Conservation (phyloP, 2,113 vertebrate species). For the Desmodus rotundus region DNA sequence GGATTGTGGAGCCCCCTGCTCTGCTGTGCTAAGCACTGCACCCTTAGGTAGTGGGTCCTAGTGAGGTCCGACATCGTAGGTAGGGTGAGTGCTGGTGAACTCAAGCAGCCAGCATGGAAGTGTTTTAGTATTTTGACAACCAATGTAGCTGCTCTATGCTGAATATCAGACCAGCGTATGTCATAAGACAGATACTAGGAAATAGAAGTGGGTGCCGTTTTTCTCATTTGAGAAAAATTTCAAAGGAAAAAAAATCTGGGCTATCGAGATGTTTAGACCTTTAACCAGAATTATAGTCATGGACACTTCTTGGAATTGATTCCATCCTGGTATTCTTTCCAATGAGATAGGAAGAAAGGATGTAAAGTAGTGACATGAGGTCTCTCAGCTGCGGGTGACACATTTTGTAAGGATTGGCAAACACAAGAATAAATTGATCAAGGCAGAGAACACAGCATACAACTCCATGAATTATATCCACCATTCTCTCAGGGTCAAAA, state of each 20-base stretch:
- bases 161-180: not conserved
- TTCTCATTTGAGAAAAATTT: constrained; percentile 19
- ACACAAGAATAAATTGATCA: not conserved
- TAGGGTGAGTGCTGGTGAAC: not conserved
- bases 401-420: not conserved
- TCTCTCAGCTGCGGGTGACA: not conserved
- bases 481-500: not conserved
- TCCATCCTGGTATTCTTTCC: not conserved
- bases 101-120: not conserved
- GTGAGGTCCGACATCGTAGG: rapidly evolving
- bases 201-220: not conserved
- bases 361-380: not conserved
- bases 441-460: not conserved
- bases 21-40: not conserved
- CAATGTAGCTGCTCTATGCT: not conserved
- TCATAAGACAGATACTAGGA: not conserved
- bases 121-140: not conserved
- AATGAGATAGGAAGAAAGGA: not conserved
- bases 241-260: not conserved
- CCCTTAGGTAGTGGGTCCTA: not conserved
- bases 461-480: not conserved
- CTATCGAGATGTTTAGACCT: not conserved
- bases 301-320: not conserved
- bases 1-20: rapidly evolving
- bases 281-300: not conserved